These are phyloP conservation scores for Rhyacophila brunnea DNA, from an alignment of 1,140 invertebrate species.

Conservation along the genomic window DNA sequence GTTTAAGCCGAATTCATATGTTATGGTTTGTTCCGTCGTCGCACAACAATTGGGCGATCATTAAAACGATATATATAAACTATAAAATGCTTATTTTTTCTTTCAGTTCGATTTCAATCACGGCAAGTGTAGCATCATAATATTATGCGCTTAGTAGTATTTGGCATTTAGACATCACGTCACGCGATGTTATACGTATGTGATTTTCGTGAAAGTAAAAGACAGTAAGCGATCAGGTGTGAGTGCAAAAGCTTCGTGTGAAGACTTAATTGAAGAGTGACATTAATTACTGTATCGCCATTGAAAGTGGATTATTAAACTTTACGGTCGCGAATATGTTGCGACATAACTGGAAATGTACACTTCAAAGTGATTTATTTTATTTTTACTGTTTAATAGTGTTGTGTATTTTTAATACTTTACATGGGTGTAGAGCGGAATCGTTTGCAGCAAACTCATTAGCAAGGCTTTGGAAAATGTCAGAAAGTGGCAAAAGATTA, in stretches of 20 bases:
- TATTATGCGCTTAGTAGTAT: neutral
- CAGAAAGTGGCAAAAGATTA: neutral
- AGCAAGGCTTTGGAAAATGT: neutral
- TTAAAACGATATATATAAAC: conserved; percentile 13
- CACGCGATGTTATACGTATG: neutral
- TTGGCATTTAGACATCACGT: neutral
- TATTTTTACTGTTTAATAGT: conserved; percentile 1
- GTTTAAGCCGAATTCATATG: no score
- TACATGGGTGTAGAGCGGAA: neutral
- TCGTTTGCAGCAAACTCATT: neutral
- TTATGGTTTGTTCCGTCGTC: no score
- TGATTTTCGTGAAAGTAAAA: conserved; percentile 9
- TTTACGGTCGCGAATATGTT: conserved; percentile 1
- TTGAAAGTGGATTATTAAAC: neutral
- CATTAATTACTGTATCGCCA: neutral
- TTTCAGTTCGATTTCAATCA: conserved; percentile 23
- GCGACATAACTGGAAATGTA: neutral
- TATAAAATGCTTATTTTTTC: conserved; percentile 6
- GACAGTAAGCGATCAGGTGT: neutral
- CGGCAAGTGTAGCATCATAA: neutral
- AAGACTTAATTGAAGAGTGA: conserved; percentile 5
- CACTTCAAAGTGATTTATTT: neutral
- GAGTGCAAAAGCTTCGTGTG: neutral
- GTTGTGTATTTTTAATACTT: neutral
- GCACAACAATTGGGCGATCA: no score